Evolutionary conservation across 2,113 vertebrate genomes (phyloP).

Genomic region (Halichoeres trimaculatus): DNA sequence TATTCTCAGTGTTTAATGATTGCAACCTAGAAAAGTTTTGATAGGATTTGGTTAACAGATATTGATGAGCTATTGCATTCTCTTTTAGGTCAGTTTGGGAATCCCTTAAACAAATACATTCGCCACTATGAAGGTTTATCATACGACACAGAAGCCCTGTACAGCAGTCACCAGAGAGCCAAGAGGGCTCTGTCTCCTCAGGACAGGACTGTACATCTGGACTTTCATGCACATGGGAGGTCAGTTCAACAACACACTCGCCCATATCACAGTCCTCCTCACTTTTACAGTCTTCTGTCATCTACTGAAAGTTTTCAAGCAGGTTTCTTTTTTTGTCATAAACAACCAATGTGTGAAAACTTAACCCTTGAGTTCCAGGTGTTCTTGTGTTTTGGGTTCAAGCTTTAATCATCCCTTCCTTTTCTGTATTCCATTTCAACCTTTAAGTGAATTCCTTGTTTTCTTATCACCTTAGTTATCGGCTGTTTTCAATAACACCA

Average conservation of each 20-base stretch:
- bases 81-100: conserved; percentile 91
- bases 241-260: conserved; percentile 75
- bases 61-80: conserved; percentile 20
- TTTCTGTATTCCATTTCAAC: too few species aligned
- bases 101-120: conserved; percentile 92
- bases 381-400: background rate
- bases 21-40: background rate
- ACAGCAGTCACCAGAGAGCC: conserved; percentile 97
- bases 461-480: background rate
- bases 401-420: conserved; percentile 7
- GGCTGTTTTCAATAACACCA: conserved; percentile 6
- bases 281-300: background rate
- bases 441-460: background rate
- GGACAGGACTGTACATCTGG: conserved; percentile 89
- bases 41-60: background rate
- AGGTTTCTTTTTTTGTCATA: background rate
- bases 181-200: conserved; percentile 91
- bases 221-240: conserved; percentile 97
- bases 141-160: conserved; percentile 90
- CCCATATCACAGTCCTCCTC: background rate
- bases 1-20: background rate
- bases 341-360: background rate
- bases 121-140: conserved; percentile 96
- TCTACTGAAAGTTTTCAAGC: background rate
- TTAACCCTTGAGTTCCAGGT: background rate